Evolutionary conservation across 2,113 vertebrate genomes (phyloP), one percentile per base, ranked within the genome.

Genomic region (Narcine bancroftii): DNA sequence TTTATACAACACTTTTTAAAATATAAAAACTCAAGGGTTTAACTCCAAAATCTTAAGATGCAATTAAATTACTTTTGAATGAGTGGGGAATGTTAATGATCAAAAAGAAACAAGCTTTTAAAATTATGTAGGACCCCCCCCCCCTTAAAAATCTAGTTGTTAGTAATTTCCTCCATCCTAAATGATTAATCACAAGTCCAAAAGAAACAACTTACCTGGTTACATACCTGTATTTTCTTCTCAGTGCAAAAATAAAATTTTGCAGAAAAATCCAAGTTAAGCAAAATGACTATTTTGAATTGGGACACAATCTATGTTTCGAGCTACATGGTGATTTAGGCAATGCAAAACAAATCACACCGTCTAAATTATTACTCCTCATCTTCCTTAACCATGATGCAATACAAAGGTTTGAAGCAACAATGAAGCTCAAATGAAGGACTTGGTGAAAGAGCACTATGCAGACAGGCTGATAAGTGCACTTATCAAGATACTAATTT

Each of bases 291-390:
- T 65, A 65, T 42, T 89, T 66, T 66, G 63, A 91, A 91, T 26
- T 24, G 89, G 60, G 66, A 91, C 36, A 69, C 7, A 26, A 47
- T 69, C 89, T 69, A 69, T 13, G 63, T 91, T 91, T 69, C 69
- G 45, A 66, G 10, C 63, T 91, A 33, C 45, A 69, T 69, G 42
- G 63, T 91, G 39, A 91, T 91, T 91, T 91, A 91, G 85, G 60
- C 85, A 89, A 89, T 91, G 63, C 89, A 91, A 91, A 91, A 91
- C 63, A 91, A 91, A 91, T 91, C 89, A 91, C 89, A 91, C 89
- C 36, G 89, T 91, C 65, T 47, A 69, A 91, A 91, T 91, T 66
- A 91, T 91, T 71, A 47, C 11, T 91, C 85, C 42, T 81, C 53
- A 85, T 85, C 53, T 85, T 85, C 81, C 81, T 85, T 19, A 85